Percentiles rank a stretch among this genome's conserved stretches.
Conservation (phyloP, 2,797 vertebrate genomes). For the Propithecus perrieri region DNA sequence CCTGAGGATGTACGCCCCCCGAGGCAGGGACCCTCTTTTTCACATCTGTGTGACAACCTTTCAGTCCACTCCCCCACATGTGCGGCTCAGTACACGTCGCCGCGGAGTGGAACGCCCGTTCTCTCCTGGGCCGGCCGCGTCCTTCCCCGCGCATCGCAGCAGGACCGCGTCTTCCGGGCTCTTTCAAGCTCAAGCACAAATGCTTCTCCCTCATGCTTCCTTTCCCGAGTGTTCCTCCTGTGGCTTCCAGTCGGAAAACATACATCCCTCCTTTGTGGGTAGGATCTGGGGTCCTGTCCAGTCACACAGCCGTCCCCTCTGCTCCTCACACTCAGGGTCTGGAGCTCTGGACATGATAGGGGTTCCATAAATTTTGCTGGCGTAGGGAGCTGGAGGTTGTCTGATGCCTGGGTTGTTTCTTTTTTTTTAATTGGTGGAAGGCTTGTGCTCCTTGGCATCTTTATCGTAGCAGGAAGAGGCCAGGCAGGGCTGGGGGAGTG, state of each 20-base stretch:
- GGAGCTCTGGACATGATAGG: accelerated
- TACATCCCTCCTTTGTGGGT: background rate
- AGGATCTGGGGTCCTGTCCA: background rate
- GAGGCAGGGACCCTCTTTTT: background rate
- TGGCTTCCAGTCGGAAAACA: background rate
- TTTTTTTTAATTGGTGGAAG: background rate
- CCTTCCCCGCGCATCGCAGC: accelerated
- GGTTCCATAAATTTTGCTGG: background rate
- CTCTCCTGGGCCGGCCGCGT: background rate
- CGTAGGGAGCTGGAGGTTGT: background rate
- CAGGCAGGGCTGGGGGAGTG: constrained; percentile 82
- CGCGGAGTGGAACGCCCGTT: accelerated
- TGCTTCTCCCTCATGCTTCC: background rate
- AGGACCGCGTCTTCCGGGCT: background rate
- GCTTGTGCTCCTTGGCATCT: constrained; percentile 88
- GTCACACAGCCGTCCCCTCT: accelerated
- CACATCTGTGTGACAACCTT: background rate
- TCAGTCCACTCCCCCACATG: background rate
- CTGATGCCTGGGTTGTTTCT: too few relatives aligned
- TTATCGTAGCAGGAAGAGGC: constrained; percentile 87
- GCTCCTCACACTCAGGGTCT: accelerated
- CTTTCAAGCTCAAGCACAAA: background rate
- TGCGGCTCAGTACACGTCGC: background rate
- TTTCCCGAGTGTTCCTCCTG: background rate
- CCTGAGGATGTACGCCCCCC: too few relatives aligned